Base-by-base conservation (phyloP, 2,888 invertebrate species). In the Hipparchia sbordonii region DNA sequence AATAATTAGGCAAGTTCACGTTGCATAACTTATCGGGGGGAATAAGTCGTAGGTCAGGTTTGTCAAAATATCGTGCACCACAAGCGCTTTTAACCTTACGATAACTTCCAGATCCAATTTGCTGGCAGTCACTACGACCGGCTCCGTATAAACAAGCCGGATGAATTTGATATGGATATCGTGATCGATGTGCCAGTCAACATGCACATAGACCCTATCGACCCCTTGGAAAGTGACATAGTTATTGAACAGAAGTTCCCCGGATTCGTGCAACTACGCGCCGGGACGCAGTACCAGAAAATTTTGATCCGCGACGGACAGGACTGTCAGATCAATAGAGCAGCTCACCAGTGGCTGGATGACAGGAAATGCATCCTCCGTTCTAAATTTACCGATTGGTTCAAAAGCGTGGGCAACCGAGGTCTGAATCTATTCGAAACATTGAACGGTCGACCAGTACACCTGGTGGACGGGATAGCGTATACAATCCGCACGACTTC, bases 101-200 rank as follows among this genome's bases (percentile, higher is more conserved):
- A 39, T 39, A 39, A 83, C 87, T 77, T 78, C 77, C 13, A 81
- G 81, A 74, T 80, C 1, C 87, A 92, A 73, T 95, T 90, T 76
- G 95, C 94, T 0, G 96, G 96, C 10, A 95, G 95, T 79, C 95
- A 91, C 57, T 95, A 94, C 74, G 96, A 96, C 79, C 90, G 92
- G 12, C 90, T 95, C 46, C 95, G 95, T 83, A 92, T 95, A 0
- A 91, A 93, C 2, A 90, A 92, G 72, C 94, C 95, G 23, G 94
- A 95, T 75, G 96, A 96, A 79, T 96, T 94, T 77, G 96, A 96
- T 79, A 89, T 95, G 82, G 95, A 95, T 84, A 86, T 95, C 6
- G 88, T 95, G 4, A 90, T 96, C 65, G 86, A 90, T 0, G 80
- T 96, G 13, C 95, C 95, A 0, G 85, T 94, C 48, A 85, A 84